Base-by-base conservation (phyloP, 2,113 vertebrate genomes). In the Chionodraco myersi region DNA sequence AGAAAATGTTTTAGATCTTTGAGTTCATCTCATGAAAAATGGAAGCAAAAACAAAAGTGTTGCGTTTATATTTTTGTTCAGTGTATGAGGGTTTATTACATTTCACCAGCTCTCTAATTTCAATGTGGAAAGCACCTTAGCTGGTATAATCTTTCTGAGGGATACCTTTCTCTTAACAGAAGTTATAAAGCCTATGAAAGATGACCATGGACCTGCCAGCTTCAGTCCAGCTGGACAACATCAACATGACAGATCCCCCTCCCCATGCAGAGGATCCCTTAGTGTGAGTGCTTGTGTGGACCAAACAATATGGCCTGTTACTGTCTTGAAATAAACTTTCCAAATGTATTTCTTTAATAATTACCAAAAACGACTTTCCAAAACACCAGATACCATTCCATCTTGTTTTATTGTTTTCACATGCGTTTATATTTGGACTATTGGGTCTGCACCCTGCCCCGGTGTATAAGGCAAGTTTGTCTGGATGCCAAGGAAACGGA, bases 251-350 rank as follows among this genome's bases (percentile, higher is more conserved):
- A 62, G 63, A 75, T 80, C 75, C 4, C 36, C 67, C 72, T 92
- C 83, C 41, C 82, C 85, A 7, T 59, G 72, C 30, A 75, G 66
- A 81, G 82, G 51, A 67, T 79, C 77, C 5, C 49, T 82, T 11
- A 90, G 79, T 72, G 85, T 92, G 53, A 93, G 89, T 80, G n/a
- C 53, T 56, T 60, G 61, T 68, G 56, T 71, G 60, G 21, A 59
- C 18, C 56, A 2, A 11, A 68, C 3, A 6, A 4, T 45, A 8
- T 62, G 62, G 6, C 16, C 11, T 23, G 5, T 34, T 59, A 4
- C 10, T 63, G 10, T 48, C 3, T 76, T 57, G 51, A 44, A 54
- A 6, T 41, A 4, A 53, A 44, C 5, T 16, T 0, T 6, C 36
- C 36, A 41, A 41, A 41, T 41, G 36, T 41, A 6, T 41, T 41